phyloP scores from a whole-genome alignment of 2,888 invertebrate species.

The Thumatha senex region DNA sequence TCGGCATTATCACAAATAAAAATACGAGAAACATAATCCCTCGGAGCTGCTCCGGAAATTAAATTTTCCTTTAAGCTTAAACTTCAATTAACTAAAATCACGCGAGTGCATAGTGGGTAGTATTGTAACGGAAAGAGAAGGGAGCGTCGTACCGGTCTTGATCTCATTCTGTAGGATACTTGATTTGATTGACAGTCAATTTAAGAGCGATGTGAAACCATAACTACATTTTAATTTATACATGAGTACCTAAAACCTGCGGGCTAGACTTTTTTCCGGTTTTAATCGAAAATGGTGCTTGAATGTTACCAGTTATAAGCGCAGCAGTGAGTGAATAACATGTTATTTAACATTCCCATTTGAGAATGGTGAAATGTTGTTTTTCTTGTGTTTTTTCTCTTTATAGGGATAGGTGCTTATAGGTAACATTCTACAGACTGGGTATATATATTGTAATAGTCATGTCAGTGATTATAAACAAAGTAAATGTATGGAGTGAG shows the following conservation, averaged over 20 bases:
- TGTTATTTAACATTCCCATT: too few relatives aligned
- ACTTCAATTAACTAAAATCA: conserved; percentile 75
- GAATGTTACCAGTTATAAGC: too few relatives aligned
- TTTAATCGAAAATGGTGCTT: too few relatives aligned
- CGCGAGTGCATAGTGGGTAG: conserved; percentile 54
- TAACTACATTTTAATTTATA: conserved; percentile 49
- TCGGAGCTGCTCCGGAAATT: conserved; percentile 68
- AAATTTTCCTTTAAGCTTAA: conserved; percentile 74
- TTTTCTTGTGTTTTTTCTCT: too few relatives aligned
- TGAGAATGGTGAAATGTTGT: too few relatives aligned
- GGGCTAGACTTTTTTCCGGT: background rate
- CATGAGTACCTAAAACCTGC: conserved; percentile 33
- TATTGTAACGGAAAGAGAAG: conserved; percentile 23
- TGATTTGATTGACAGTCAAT: conserved; percentile 64
- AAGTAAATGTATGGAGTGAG: too few relatives aligned
- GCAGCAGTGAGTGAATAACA: too few relatives aligned
- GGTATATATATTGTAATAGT: too few relatives aligned
- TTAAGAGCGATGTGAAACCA: conserved; percentile 45
- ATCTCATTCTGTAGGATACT: conserved; percentile 38
- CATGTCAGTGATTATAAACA: too few relatives aligned
- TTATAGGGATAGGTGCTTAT: too few relatives aligned
- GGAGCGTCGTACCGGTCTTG: conserved; percentile 22
- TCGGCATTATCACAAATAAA: conserved; percentile 50
- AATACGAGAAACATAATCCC: conserved; percentile 62
- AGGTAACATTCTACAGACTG: too few relatives aligned